Evolutionary conservation across 2,888 invertebrate genomes (phyloP).

Genomic region (Trichacis sp.): DNA sequence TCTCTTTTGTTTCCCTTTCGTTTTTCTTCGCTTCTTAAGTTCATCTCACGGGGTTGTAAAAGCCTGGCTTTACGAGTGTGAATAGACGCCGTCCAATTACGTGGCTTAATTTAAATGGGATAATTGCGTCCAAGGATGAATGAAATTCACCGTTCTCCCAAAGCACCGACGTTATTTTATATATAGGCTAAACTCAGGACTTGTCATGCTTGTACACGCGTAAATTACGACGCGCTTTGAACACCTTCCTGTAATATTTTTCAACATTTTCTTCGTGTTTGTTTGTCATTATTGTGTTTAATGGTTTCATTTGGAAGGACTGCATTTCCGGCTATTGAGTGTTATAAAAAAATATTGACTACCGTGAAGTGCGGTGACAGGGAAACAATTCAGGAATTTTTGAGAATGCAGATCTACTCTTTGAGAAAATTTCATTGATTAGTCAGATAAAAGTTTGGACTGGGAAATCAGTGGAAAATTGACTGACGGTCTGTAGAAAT

Average conservation of each 20-base stretch:
- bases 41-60: slow-evolving; percentile 57
- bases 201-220: background rate
- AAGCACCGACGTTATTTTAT: slow-evolving; percentile 10
- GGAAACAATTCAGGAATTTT: too few species aligned
- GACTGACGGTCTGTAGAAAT: too few species aligned
- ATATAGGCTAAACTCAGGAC: background rate
- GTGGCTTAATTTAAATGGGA: slow-evolving; percentile 68
- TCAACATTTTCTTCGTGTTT: too few species aligned
- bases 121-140: slow-evolving; percentile 59
- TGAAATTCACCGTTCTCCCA: slow-evolving; percentile 21
- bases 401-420: too few species aligned
- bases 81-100: slow-evolving; percentile 67
- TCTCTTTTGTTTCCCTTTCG: slow-evolving; percentile 38
- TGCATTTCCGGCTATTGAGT: too few species aligned
- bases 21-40: slow-evolving; percentile 53
- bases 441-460: too few species aligned
- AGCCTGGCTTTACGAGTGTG: slow-evolving; percentile 66
- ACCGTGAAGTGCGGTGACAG: too few species aligned
- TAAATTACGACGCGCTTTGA: background rate
- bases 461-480: too few species aligned
- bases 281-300: too few species aligned
- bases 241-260: background rate
- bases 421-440: too few species aligned
- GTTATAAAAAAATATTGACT: too few species aligned
- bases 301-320: too few species aligned